Percentiles rank a stretch among this genome's conserved stretches.
These are phyloP conservation scores for Chirona hameri DNA, from an alignment of 2,888 invertebrate genomes.

Conservation along the genomic window DNA sequence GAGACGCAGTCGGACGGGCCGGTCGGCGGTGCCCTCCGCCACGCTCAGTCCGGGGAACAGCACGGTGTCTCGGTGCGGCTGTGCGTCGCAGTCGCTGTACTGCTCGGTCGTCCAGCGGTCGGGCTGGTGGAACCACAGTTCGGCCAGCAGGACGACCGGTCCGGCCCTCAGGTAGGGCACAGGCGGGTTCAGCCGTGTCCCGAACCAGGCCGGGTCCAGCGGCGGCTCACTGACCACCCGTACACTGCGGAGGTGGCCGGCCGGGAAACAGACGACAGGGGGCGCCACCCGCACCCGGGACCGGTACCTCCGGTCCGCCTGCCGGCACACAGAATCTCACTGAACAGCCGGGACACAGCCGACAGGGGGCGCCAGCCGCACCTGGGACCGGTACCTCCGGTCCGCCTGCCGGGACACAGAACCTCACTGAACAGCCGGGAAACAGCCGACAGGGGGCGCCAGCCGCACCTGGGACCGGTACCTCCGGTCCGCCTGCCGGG, in stretches of 20 bases:
- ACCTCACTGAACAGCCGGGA: no score
- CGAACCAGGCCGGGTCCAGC: neutral
- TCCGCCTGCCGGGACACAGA: neutral
- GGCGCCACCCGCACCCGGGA: conserved; percentile 3
- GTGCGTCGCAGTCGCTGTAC: neutral
- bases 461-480: no score
- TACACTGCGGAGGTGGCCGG: conserved; percentile 6
- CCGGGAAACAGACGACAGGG: neutral
- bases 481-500: neutral
- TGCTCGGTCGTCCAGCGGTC: neutral
- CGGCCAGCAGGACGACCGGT: neutral
- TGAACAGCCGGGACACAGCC: no score
- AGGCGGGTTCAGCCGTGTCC: neutral
- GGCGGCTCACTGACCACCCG: neutral
- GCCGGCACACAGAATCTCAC: neutral
- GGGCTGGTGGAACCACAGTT: conserved; percentile 13
- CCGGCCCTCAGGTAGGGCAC: conserved; percentile 1
- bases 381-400: neutral
- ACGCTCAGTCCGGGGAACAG: neutral
- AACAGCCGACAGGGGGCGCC: no score
- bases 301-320: neutral
- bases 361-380: no score
- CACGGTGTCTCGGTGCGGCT: neutral
- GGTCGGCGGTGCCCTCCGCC: neutral
- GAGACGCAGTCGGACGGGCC: neutral